Percentiles rank a stretch among this genome's conserved stretches.
phyloP scores from a whole-genome alignment of 2,113 vertebrate genomes.

The Xenopus tropicalis region DNA sequence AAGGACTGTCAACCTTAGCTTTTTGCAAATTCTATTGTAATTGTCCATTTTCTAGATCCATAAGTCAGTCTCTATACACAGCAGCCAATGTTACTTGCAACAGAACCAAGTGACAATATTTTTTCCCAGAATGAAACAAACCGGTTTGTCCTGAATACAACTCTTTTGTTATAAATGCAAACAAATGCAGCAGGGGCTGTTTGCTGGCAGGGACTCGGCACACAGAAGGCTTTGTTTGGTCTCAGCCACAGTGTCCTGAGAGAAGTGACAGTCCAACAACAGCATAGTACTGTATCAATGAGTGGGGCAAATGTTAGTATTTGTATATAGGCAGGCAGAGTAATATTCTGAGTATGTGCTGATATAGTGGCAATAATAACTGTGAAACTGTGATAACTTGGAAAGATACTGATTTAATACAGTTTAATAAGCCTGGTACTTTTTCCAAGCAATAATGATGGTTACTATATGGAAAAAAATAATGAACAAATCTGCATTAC shows the following conservation, averaged over 20 bases:
- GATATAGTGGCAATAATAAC: too few relatives aligned
- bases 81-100: not conserved
- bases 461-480: too few relatives aligned
- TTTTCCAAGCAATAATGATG: too few relatives aligned
- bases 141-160: constrained; percentile 46
- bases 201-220: constrained; percentile 49
- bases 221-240: constrained; percentile 41
- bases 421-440: too few relatives aligned
- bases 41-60: too few relatives aligned
- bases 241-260: constrained; percentile 22
- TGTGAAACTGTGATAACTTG: too few relatives aligned
- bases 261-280: constrained; percentile 37
- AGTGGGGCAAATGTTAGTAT: not conserved
- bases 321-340: too few relatives aligned
- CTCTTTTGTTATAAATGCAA: constrained; percentile 57
- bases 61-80: too few relatives aligned
- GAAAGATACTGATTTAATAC: too few relatives aligned
- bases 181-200: constrained; percentile 54
- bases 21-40: too few relatives aligned
- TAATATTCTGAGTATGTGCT: too few relatives aligned
- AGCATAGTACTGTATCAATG: constrained; percentile 15
- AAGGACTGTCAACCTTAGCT: too few relatives aligned
- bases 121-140: constrained; percentile 49
- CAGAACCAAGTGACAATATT: not conserved
- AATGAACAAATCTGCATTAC: not conserved